These are phyloP conservation scores for Drosophila pseudotalamancana DNA, from an alignment of 2,888 invertebrate genomes.

Conservation along the genomic window DNA sequence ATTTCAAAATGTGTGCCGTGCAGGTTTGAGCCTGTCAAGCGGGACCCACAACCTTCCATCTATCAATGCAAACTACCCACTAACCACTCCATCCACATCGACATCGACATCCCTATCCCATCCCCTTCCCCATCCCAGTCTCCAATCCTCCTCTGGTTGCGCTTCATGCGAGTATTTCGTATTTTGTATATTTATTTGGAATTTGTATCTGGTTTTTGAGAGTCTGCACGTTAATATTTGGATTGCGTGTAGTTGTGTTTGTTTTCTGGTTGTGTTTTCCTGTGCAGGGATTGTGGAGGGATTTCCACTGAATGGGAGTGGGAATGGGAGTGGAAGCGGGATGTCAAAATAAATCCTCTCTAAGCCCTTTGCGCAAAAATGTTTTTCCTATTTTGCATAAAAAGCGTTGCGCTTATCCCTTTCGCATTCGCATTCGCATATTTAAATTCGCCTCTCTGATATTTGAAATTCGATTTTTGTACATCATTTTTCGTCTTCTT, in stretches of 20 bases:
- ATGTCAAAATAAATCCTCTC: slow-evolving; percentile 69
- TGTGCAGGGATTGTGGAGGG: slow-evolving; percentile 20
- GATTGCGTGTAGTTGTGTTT: slow-evolving; percentile 73
- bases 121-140: background rate
- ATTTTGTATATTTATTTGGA: slow-evolving; percentile 31
- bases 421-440: slow-evolving; percentile 64
- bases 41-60: slow-evolving; percentile 34
- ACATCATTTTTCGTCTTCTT: slow-evolving; percentile 11
- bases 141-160: slow-evolving; percentile 14
- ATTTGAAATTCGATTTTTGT: slow-evolving; percentile 74
- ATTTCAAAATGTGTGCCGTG: slow-evolving; percentile 27
- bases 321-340: background rate
- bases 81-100: background rate
- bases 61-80: slow-evolving; percentile 12
- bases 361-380: slow-evolving; percentile 72
- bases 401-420: slow-evolving; percentile 65
- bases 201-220: slow-evolving; percentile 61
- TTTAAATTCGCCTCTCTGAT: slow-evolving; percentile 67
- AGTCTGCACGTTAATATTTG: slow-evolving; percentile 66
- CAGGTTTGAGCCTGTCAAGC: slow-evolving; percentile 33
- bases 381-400: slow-evolving; percentile 65
- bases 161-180: slow-evolving; percentile 12
- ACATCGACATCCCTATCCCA: too few species aligned
- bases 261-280: slow-evolving; percentile 63
- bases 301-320: slow-evolving; percentile 10